Conservation (phyloP, 2,888 invertebrate species). For the Eupithecia inturbata region DNA sequence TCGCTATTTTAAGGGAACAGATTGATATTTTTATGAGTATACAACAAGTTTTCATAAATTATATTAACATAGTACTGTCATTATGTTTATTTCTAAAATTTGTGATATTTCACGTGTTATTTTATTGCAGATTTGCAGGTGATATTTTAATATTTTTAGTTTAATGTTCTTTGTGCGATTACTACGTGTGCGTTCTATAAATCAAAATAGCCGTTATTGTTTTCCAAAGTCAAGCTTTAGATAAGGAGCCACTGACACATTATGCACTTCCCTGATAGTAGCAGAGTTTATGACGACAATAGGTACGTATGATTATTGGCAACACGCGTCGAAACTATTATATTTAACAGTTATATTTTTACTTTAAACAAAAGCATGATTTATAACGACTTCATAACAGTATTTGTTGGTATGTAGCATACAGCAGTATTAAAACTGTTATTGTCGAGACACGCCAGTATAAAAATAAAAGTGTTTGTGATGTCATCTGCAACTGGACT, state of each 20-base stretch:
- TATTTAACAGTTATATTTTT: conserved; percentile 6
- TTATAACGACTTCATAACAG: background rate
- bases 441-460: background rate
- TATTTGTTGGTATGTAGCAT: conserved; percentile 15
- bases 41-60: too few species aligned
- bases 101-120: background rate
- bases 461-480: background rate
- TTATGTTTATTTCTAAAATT: too few species aligned
- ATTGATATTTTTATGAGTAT: too few species aligned
- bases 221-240: conserved; percentile 56
- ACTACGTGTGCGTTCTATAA: conserved; percentile 27
- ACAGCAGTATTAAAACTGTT: conserved; percentile 16
- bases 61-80: too few species aligned
- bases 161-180: conserved; percentile 20
- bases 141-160: background rate
- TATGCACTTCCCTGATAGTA: conserved; percentile 52
- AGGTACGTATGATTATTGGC: conserved; percentile 38
- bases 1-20: too few species aligned
- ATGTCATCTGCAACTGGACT: background rate
- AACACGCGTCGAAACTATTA: conserved; percentile 51
- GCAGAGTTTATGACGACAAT: conserved; percentile 34
- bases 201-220: conserved; percentile 42
- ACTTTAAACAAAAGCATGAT: background rate
- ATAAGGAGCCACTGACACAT: conserved; percentile 65
- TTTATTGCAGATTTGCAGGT: background rate